These are phyloP conservation scores for Hippocampus zosterae DNA, from an alignment of 2,113 vertebrate genomes.

Conservation along the genomic window DNA sequence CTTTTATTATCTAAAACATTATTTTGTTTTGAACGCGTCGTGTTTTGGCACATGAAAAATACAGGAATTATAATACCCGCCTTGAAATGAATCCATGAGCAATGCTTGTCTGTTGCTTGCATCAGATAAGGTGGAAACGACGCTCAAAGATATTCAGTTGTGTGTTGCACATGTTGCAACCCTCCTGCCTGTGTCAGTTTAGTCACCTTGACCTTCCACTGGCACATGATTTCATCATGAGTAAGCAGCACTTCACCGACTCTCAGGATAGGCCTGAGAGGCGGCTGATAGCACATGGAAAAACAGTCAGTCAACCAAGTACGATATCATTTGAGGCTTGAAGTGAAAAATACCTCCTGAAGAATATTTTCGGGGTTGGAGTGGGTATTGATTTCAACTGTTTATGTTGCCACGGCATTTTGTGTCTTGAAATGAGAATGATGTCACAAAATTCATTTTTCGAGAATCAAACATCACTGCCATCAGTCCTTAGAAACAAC, in stretches of 20 bases:
- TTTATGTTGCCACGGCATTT: background rate
- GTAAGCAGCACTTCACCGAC: conserved; percentile 57
- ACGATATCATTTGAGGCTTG: conserved; percentile 48
- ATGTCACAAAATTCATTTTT: no score
- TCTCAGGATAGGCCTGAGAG: conserved; percentile 43
- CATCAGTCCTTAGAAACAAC: background rate
- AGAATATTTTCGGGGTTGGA: conserved; percentile 10
- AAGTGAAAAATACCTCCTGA: conserved; percentile 22
- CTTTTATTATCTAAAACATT: no score
- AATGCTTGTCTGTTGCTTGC: conserved; percentile 30
- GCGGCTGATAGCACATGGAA: conserved; percentile 63
- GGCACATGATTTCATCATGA: conserved; percentile 62
- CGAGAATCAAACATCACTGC: background rate
- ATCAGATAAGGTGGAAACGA: conserved; percentile 41
- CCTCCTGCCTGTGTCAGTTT: conserved; percentile 25
- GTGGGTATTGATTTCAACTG: background rate
- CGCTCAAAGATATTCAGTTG: conserved; percentile 36
- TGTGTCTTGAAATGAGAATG: background rate
- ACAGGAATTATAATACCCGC: background rate
- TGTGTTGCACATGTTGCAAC: conserved; percentile 39
- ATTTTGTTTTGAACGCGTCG: no score
- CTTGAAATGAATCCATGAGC: background rate
- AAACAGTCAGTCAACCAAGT: conserved; percentile 27
- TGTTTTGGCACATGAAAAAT: background rate
- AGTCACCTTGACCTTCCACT: conserved; percentile 50